Percentiles rank a stretch among this genome's conserved stretches.
Evolutionary conservation across 2,113 vertebrate genomes (phyloP).

Genomic region (Neotoma lepida): DNA sequence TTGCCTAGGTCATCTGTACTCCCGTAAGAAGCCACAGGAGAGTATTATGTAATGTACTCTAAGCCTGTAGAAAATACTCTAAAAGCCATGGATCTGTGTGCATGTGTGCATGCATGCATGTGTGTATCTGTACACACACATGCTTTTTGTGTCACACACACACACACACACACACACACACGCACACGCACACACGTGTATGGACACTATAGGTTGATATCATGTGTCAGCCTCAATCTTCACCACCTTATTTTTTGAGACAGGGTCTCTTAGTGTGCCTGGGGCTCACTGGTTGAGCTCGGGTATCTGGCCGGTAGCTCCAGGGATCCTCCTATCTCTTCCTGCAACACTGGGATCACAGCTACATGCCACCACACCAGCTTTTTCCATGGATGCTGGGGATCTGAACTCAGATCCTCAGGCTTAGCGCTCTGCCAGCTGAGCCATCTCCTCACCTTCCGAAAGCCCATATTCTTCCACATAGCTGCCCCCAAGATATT

Average conservation of each 20-base stretch:
- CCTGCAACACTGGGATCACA: background rate
- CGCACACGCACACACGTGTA: too few relatives aligned
- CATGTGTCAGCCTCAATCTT: background rate
- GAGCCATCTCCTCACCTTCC: background rate
- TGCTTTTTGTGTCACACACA: background rate
- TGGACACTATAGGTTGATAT: background rate
- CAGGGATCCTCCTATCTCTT: background rate
- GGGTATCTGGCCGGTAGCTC: too few relatives aligned
- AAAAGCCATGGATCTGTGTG: background rate
- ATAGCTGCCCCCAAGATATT: background rate
- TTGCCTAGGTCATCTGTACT: background rate
- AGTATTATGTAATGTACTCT: background rate
- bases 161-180: too few relatives aligned
- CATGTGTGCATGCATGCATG: background rate
- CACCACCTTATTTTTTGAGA: background rate
- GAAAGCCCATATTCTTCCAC: background rate
- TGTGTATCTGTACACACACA: background rate
- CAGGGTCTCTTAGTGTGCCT: background rate
- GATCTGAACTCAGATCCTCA: background rate
- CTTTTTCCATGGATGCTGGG: too few relatives aligned
- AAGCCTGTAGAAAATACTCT: background rate
- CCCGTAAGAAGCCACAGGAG: background rate
- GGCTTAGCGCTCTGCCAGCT: too few relatives aligned
- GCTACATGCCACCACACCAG: background rate
- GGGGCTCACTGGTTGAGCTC: background rate